Evolutionary conservation across 2,797 vertebrate genomes (phyloP), one percentile per base, ranked within the genome.

Genomic region (Xenentodon cancila): DNA sequence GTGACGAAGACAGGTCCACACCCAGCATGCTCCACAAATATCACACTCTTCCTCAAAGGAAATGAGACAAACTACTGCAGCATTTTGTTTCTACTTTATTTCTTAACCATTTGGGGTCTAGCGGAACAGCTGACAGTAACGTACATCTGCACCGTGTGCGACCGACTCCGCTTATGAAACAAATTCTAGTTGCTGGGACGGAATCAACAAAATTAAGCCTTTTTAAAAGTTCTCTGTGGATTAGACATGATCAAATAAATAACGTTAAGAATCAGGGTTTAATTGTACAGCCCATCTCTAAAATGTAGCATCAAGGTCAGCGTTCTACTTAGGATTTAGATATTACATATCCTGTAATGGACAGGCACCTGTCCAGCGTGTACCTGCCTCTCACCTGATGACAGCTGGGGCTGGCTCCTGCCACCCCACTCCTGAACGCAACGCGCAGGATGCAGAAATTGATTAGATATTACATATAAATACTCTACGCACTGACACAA

Each of bases 51-150:
- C 79, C 51, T 82, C 57, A 79, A 68, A 75, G 21, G 77, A 85
- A 88, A 92, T 82, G 88, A 84, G 85, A 93, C 90, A 90, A 88
- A 93, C 80, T 77, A 76, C 71, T 67, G 37, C 73, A 81, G 77
- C 76, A 53, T 86, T 91, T 93, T 65, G 73, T 89, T 78, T 92
- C 85, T 89, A 78, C 65, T 93, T 93, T 94, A 94, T 93, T 92
- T 84, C 68, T 76, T 64, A 52, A 73, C 71, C 54, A 73, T 66
- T 71, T 42, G 57, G 40, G 51, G 46, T 71, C 72, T 79, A 51
- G 18, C 53, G 61, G 61, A 82, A 83, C 71, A 85, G 67, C 71
- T 59, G 65, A 51, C 57, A 87, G 55, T 84, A 75, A 79, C 55
- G 61, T 78, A 66, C 65, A 81, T 77, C 59, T 76, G 63, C 64